Conservation (phyloP, 64 coral and sea anemone genomes). For the Dendronephthya gigantea region DNA sequence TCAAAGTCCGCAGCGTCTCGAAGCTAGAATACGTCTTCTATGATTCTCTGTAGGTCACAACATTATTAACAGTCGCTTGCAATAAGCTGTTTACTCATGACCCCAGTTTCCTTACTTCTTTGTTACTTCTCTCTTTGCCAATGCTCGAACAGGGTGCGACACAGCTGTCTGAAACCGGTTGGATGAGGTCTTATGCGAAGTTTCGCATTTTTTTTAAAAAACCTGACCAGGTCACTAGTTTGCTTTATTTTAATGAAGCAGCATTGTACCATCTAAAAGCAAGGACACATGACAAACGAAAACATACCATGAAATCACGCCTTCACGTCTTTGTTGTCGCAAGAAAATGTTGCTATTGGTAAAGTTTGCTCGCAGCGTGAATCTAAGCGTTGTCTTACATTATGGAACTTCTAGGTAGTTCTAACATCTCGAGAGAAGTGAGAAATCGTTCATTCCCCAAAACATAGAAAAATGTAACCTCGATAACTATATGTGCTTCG, state of each 20-base stretch:
- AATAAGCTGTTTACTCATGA: conserved; percentile 10
- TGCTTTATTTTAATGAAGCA: neutral
- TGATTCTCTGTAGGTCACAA: neutral
- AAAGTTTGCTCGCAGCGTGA: neutral
- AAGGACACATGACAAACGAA: neutral
- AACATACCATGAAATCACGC: neutral
- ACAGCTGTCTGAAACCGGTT: neutral
- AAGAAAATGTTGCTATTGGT: conserved; percentile 9
- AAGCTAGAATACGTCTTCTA: neutral
- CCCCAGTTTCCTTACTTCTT: neutral
- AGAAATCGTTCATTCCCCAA: neutral
- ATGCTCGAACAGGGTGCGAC: neutral
- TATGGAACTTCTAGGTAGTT: neutral
- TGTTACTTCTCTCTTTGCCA: neutral
- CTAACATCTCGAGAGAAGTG: neutral
- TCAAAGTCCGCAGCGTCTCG: neutral
- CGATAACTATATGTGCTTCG: no score
- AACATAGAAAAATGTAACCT: neutral
- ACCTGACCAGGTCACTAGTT: neutral
- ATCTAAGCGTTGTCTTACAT: neutral
- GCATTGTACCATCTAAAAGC: neutral
- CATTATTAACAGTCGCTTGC: neutral
- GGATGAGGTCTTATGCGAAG: neutral
- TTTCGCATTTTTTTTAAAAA: neutral
- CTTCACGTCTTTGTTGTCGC: neutral